phyloP scores from a whole-genome alignment of 2,797 vertebrate species.

The Ispidina picta region DNA sequence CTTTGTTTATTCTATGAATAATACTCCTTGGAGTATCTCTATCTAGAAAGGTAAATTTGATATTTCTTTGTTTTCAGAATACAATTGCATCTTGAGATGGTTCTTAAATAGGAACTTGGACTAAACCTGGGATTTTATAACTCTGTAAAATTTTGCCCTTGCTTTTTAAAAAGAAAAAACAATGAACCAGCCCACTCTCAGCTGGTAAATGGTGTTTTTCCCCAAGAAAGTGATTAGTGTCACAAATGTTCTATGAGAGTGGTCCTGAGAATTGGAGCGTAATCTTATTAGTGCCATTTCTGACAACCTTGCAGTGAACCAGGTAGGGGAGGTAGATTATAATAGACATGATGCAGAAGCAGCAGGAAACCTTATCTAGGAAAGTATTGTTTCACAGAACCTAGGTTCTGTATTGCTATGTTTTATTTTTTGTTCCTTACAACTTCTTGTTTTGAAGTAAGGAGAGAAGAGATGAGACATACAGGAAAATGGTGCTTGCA shows the following conservation, averaged over 20 bases:
- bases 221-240: not conserved
- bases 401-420: not conserved
- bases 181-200: not conserved
- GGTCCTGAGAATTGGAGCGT: constrained; percentile 9
- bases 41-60: not conserved
- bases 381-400: not conserved
- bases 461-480: not conserved
- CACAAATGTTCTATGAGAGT: not conserved
- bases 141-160: not conserved
- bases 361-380: not conserved
- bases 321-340: not conserved
- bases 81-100: not conserved
- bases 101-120: not conserved
- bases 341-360: not conserved
- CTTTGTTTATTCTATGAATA: not conserved
- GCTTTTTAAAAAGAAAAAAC: not conserved
- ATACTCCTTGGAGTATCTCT: not conserved
- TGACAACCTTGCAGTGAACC: not conserved
- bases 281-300: not conserved
- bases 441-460: not conserved
- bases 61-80: not conserved
- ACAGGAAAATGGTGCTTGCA: not conserved
- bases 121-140: not conserved
- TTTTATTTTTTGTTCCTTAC: not conserved
- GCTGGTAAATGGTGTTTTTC: not conserved